Base-by-base conservation (phyloP, 1,140 invertebrate genomes). In the Cydia amplana region DNA sequence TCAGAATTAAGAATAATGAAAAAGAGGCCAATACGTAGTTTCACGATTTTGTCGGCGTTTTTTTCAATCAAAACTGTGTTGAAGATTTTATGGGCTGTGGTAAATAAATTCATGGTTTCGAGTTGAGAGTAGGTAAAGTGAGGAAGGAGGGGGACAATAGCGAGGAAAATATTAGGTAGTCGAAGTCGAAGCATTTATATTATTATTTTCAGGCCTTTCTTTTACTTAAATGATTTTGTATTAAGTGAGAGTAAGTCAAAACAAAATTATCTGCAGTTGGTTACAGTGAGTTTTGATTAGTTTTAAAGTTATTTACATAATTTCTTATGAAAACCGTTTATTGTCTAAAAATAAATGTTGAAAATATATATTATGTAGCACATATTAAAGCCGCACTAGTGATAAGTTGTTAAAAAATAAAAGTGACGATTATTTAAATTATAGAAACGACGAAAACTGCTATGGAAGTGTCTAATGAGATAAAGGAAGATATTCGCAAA, bases 401-500 rank as follows among this genome's bases (percentile, higher is more conserved):
- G 32, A 36, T 40, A 36, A 60, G 32, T 70, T 20, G 32, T 40
- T 70, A 10, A 18, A 40, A 70, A 43, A 20, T 40, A 43, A 9
- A 18, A 70, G 32, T 70, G 65, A 18, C n/a, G 7, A 18, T 18
- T 18, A 70, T 70, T 70, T 12, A n/a, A 70, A 70, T 14, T 18
- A 70, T 36, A 40, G 14, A 40, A 70, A 70, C 16, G 65, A 40
- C 65, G 18, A 75, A 72, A 51, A 51, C 60, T 75, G 90, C 84
- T 76, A 95, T 95, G 94, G 95, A 95, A 93, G 94, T 95, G 82
- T 94, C 94, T 67, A 95, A 94, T 86, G 93, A 94, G 85, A 92
- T 96, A 84, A 94, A 95, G 81, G 93, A 94, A 86, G 94, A 95
- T 83, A 95, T 96, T 85, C 88, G 93, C 65, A 90, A 91, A 81